A percentile compares a stretch with the other conserved stretches of the same genome.
These are phyloP conservation scores for Argyresthia goedartella DNA, from an alignment of 2,888 invertebrate genomes.

Conservation along the genomic window DNA sequence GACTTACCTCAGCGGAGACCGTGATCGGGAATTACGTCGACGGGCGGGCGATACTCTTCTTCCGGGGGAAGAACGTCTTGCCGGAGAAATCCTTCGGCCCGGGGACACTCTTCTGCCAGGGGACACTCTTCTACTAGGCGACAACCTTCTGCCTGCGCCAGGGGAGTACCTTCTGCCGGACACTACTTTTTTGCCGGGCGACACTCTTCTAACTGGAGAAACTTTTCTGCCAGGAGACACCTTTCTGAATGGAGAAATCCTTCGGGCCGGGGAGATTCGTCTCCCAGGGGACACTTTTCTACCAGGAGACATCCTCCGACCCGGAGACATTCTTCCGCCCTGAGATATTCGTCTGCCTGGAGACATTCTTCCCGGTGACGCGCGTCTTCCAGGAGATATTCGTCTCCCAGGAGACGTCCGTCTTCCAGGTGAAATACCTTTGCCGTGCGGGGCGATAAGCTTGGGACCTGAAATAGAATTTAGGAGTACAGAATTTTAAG, in stretches of 20 bases:
- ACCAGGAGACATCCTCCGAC: constrained; percentile 6
- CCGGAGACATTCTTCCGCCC: constrained; percentile 2
- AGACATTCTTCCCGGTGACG: constrained; percentile 1
- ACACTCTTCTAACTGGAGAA: constrained; percentile 9
- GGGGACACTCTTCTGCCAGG: constrained; percentile 13
- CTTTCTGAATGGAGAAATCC: constrained; percentile 7
- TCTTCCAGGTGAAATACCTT: constrained; percentile 6
- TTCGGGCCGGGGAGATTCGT: neutral
- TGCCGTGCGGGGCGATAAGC: neutral
- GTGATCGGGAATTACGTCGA: neutral
- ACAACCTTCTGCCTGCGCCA: constrained; percentile 8
- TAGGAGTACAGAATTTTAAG: no score
- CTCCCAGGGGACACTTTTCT: constrained; percentile 3
- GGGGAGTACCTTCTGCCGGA: constrained; percentile 16
- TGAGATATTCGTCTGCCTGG: constrained; percentile 5
- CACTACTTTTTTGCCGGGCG: constrained; percentile 15
- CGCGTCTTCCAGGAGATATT: constrained; percentile 5
- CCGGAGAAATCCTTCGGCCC: constrained; percentile 14
- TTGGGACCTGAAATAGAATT: no score
- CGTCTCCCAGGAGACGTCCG: constrained; percentile 2
- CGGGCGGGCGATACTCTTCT: constrained; percentile 4
- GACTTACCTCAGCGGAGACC: constrained; percentile 5
- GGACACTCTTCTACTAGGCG: neutral
- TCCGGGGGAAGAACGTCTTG: constrained; percentile 7
- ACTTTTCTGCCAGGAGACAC: constrained; percentile 1